A percentile compares a stretch with the other conserved stretches of the same genome.
Conservation (phyloP, 2,113 vertebrate species). For the Edolisoma coerulescens region DNA sequence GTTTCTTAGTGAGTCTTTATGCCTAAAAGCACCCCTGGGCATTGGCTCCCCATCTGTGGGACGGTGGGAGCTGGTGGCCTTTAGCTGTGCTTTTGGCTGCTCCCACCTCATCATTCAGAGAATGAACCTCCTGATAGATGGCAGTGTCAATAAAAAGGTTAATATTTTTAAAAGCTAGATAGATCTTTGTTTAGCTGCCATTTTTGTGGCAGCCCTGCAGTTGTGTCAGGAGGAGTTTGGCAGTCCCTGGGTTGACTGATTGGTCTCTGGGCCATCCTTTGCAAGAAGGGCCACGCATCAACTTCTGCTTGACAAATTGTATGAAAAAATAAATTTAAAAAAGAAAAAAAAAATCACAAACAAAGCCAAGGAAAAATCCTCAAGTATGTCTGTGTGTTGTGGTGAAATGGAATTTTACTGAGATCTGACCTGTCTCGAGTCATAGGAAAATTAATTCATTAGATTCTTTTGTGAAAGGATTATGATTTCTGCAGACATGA, state of each 20-base stretch:
- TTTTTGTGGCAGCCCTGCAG: neutral
- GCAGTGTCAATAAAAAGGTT: neutral
- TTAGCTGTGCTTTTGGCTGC: neutral
- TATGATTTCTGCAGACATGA: neutral
- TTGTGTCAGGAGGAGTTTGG: neutral
- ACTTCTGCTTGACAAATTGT: neutral
- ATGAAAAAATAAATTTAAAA: neutral
- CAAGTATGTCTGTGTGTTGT: neutral
- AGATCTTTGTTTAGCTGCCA: constrained; percentile 34
- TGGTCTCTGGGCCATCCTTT: neutral
- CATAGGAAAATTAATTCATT: neutral
- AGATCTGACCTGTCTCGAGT: neutral
- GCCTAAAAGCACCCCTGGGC: neutral
- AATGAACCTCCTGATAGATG: constrained; percentile 1
- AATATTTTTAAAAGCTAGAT: constrained; percentile 4
- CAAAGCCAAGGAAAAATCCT: neutral
- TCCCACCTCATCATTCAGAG: neutral
- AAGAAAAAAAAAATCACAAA: neutral
- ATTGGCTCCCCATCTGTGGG: neutral
- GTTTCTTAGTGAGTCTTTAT: neutral
- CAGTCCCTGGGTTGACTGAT: neutral
- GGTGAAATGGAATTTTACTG: neutral
- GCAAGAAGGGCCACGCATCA: neutral
- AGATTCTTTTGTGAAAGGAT: neutral
- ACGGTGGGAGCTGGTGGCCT: neutral